Percentiles rank a stretch among this genome's conserved stretches.
phyloP scores from a whole-genome alignment of 1,140 invertebrate genomes.

The Procambarus clarkii region DNA sequence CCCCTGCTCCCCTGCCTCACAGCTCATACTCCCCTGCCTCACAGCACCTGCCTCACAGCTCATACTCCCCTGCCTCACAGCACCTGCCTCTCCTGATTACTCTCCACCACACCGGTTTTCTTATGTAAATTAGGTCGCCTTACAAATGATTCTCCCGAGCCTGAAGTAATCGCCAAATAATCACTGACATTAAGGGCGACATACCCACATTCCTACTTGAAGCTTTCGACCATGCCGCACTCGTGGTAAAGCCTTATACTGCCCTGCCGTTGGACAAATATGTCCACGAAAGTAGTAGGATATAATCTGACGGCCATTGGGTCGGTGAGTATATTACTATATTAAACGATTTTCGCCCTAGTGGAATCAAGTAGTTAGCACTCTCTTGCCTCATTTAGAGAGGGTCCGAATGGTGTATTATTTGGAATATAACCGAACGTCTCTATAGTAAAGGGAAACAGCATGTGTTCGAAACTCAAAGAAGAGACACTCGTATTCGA shows the following conservation, averaged over 20 bases:
- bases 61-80: neutral
- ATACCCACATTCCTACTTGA: neutral
- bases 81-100: neutral
- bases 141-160: neutral
- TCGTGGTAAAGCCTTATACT: neutral
- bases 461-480: too few species aligned
- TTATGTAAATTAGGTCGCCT: slow-evolving; percentile 7
- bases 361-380: neutral
- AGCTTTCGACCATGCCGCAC: neutral
- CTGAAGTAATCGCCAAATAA: neutral
- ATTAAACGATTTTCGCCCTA: neutral
- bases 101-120: neutral
- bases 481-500: too few species aligned
- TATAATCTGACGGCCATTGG: neutral
- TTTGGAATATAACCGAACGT: slow-evolving; percentile 2
- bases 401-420: neutral
- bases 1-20: too few species aligned
- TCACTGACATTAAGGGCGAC: neutral
- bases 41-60: neutral
- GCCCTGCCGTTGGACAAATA: neutral
- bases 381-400: neutral
- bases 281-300: too few species aligned
- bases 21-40: too few species aligned
- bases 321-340: neutral
- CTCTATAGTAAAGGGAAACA: neutral